Conservation (phyloP, 2,113 vertebrate genomes). For the Loxodonta africana region DNA sequence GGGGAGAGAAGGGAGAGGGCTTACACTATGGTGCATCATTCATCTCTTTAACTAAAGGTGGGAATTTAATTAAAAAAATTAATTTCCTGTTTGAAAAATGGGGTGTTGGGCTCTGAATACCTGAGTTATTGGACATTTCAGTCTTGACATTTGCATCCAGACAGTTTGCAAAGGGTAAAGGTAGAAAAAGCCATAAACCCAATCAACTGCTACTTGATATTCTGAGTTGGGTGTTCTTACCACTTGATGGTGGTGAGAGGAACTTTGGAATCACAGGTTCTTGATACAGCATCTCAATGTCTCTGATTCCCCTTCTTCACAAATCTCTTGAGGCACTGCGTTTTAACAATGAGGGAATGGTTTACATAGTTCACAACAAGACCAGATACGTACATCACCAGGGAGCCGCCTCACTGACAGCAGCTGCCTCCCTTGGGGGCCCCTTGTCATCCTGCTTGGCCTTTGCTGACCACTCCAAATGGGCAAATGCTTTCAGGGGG, state of each 20-base stretch:
- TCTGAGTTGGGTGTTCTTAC: neutral
- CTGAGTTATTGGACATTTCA: accelerated
- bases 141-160: neutral
- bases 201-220: accelerated
- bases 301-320: accelerated
- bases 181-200: too few relatives aligned
- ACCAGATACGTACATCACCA: accelerated
- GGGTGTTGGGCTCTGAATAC: neutral
- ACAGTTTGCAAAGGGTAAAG: too few relatives aligned
- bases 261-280: neutral
- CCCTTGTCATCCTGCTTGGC: neutral
- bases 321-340: accelerated
- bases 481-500: neutral
- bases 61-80: neutral
- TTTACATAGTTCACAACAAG: neutral
- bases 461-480: accelerated
- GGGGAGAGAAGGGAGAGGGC: accelerated
- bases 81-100: neutral
- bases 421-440: neutral
- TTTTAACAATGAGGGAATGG: neutral
- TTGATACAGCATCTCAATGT: accelerated
- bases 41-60: neutral
- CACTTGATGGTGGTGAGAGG: accelerated
- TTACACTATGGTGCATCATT: accelerated
- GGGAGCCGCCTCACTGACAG: accelerated